Percentiles rank a stretch among this genome's conserved stretches.
Evolutionary conservation across 2,888 invertebrate genomes (phyloP).

Genomic region (Nomada hirtipes): DNA sequence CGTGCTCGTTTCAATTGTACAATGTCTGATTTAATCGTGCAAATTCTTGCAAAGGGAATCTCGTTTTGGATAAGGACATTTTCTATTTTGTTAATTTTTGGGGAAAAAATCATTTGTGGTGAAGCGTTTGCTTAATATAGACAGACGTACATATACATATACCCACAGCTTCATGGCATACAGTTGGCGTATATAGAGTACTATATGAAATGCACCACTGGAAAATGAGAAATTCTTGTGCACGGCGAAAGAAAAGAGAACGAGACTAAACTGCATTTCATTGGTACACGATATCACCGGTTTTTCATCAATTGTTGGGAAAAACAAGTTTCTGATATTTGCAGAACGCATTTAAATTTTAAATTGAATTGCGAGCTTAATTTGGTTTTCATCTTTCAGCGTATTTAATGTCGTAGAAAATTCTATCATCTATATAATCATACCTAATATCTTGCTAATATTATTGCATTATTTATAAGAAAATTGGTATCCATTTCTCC

Average conservation of each 20-base stretch:
- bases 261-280: not conserved
- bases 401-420: too few species aligned
- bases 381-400: too few species aligned
- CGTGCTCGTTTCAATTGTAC: too few species aligned
- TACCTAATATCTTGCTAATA: too few species aligned
- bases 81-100: not conserved
- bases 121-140: conserved; percentile 7
- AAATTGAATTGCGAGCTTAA: too few species aligned
- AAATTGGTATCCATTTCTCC: too few species aligned
- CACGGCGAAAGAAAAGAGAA: not conserved
- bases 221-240: conserved; percentile 34
- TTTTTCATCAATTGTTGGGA: not conserved
- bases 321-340: not conserved
- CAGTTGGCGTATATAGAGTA: not conserved
- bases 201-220: conserved; percentile 20
- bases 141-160: not conserved
- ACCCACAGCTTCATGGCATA: not conserved
- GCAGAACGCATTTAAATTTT: too few species aligned
- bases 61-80: not conserved
- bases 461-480: too few species aligned
- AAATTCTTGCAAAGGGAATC: too few species aligned
- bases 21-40: too few species aligned
- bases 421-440: too few species aligned
- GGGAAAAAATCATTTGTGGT: not conserved
- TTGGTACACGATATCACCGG: not conserved